These are phyloP conservation scores for Epizoanthus stellaris DNA, from an alignment of 92 coral and sea anemone species.

Conservation along the genomic window DNA sequence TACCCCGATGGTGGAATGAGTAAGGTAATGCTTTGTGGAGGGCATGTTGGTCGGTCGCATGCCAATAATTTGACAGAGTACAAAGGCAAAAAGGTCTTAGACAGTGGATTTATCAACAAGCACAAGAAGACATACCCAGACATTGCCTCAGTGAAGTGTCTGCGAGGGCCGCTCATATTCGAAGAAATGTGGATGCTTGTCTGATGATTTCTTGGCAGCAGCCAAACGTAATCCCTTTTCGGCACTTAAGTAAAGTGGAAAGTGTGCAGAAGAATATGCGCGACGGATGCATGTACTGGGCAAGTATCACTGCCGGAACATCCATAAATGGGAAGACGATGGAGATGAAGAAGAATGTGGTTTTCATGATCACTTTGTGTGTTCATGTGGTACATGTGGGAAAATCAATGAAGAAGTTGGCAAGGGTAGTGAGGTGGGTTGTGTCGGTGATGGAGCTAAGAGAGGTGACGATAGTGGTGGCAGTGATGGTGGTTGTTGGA, in stretches of 20 bases:
- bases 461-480: not conserved
- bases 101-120: no score
- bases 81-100: no score
- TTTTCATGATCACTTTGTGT: slow-evolving; percentile 19
- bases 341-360: slow-evolving; percentile 44
- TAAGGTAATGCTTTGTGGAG: no score
- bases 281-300: slow-evolving; percentile 30
- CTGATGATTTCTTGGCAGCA: not conserved
- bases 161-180: slow-evolving; percentile 1
- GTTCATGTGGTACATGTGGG: not conserved
- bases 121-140: not conserved
- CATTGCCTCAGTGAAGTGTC: not conserved
- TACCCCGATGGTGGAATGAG: no score
- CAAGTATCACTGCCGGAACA: slow-evolving; percentile 47
- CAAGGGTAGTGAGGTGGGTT: no score
- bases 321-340: slow-evolving; percentile 49
- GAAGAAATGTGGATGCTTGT: slow-evolving; percentile 10
- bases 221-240: slow-evolving; percentile 18
- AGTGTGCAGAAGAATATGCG: slow-evolving; percentile 47
- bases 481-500: not conserved
- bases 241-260: slow-evolving; percentile 25
- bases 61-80: no score
- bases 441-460: no score
- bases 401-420: no score
- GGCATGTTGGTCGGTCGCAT: no score